Percentiles rank a stretch among this genome's conserved stretches.
phyloP scores from a whole-genome alignment of 2,888 invertebrate species.

The Romanomermis culicivorax region DNA sequence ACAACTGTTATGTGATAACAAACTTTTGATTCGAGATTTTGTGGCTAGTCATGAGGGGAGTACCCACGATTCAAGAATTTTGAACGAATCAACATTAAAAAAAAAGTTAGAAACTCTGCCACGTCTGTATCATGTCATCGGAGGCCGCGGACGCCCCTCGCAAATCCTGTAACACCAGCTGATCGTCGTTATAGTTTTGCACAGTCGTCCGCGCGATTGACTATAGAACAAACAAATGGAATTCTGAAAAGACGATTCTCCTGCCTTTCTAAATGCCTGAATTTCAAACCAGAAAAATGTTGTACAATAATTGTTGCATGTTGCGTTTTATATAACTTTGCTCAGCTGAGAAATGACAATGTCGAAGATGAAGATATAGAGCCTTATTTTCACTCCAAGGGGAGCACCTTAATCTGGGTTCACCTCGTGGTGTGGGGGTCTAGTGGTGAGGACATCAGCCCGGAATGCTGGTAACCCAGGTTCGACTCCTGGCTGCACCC shows the following conservation, averaged over 20 bases:
- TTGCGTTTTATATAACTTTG: background rate
- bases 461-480: no score
- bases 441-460: no score
- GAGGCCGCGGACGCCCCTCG: background rate
- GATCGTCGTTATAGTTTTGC: background rate
- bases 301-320: background rate
- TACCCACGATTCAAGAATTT: background rate
- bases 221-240: background rate
- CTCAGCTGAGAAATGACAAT: background rate
- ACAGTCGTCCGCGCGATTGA: background rate
- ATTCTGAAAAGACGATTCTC: constrained; percentile 6
- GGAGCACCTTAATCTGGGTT: no score
- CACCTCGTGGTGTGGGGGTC: no score
- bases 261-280: background rate
- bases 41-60: background rate
- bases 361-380: background rate
- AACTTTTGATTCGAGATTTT: background rate
- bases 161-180: background rate
- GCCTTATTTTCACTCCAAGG: no score
- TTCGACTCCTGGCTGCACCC: no score
- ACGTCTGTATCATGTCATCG: background rate
- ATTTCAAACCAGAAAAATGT: background rate
- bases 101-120: background rate
- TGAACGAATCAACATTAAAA: background rate
- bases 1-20: background rate